These are phyloP conservation scores for Mustela lutreola DNA, from an alignment of 2,113 vertebrate species.

Conservation along the genomic window DNA sequence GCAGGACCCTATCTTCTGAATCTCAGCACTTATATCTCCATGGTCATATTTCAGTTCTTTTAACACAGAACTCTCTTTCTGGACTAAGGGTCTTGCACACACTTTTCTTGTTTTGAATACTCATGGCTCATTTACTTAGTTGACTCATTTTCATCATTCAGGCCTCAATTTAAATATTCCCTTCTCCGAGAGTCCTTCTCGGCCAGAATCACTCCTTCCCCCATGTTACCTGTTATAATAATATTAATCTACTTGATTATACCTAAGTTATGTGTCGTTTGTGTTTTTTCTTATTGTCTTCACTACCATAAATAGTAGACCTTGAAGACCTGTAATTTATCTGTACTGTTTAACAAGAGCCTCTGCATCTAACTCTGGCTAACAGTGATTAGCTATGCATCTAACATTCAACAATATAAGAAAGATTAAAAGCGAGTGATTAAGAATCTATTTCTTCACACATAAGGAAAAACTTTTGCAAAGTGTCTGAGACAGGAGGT, in stretches of 20 bases:
- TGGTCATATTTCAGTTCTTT: background rate
- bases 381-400: background rate
- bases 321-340: background rate
- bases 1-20: background rate
- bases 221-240: background rate
- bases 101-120: background rate
- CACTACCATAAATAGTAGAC: background rate
- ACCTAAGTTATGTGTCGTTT: background rate
- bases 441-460: background rate
- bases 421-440: background rate
- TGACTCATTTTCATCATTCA: background rate
- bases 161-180: background rate
- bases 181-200: background rate
- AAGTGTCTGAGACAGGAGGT: background rate
- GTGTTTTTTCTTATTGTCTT: background rate
- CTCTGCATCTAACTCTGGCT: background rate
- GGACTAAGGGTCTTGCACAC: background rate
- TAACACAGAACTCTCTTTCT: background rate
- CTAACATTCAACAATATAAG: background rate
- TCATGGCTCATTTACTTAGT: background rate
- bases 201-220: accelerated
- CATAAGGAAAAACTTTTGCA: background rate
- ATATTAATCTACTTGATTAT: background rate
- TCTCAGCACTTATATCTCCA: background rate
- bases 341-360: background rate